Evolutionary conservation across 2,113 vertebrate species (phyloP).

Genomic region (Mormyrus iriodes): DNA sequence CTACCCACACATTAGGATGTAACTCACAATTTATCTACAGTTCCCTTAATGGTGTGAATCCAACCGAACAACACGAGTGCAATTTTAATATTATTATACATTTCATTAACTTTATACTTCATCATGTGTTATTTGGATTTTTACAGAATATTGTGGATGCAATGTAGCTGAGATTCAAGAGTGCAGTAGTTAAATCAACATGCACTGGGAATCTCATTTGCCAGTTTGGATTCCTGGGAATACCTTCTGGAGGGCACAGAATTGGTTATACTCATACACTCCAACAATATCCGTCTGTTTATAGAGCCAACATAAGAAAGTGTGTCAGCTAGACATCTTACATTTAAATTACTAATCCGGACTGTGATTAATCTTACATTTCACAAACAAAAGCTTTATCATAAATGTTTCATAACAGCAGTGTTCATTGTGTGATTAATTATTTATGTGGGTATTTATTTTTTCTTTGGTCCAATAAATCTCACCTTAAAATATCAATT

Average conservation of each 20-base stretch:
- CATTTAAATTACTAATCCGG: not conserved
- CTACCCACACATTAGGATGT: not conserved
- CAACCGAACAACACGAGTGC: not conserved
- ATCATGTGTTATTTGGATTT: not conserved
- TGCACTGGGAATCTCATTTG: not conserved
- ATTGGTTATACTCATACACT: not conserved
- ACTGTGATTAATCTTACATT: not conserved
- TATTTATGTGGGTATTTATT: not conserved
- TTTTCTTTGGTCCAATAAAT: not conserved
- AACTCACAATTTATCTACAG: not conserved
- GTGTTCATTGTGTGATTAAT: slow-evolving; percentile 7
- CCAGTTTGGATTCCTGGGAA: not conserved
- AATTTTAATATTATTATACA: not conserved
- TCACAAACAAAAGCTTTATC: not conserved
- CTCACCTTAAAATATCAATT: not conserved
- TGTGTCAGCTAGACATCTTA: not conserved
- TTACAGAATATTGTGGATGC: not conserved
- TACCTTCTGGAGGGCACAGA: not conserved
- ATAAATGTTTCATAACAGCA: not conserved
- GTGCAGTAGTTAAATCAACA: not conserved
- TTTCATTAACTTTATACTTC: not conserved
- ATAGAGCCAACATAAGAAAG: not conserved
- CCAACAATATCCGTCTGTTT: not conserved
- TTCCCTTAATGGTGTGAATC: not conserved
- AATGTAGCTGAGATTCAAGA: not conserved